phyloP scores from a whole-genome alignment of 2,888 invertebrate species.

The Cheilosia urbana region DNA sequence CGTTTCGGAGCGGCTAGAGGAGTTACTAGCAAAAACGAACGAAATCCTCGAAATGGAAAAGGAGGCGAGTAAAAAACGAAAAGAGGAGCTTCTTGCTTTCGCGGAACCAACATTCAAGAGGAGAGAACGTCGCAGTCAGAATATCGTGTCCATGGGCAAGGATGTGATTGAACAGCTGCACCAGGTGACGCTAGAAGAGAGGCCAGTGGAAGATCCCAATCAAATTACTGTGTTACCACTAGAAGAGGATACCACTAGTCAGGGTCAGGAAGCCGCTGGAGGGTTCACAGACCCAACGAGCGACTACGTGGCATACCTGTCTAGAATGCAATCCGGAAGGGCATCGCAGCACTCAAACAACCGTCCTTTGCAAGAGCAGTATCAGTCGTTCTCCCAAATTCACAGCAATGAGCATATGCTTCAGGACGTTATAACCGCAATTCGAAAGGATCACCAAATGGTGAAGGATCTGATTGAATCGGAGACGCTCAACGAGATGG shows the following conservation, averaged over 20 bases:
- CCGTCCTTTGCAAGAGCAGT: constrained; percentile 56
- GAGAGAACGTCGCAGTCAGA: constrained; percentile 55
- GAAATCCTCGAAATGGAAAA: constrained; percentile 82
- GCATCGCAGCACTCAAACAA: constrained; percentile 76
- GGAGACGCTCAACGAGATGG: constrained; percentile 79
- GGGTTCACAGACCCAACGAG: constrained; percentile 28
- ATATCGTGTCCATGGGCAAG: constrained; percentile 49
- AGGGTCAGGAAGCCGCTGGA: constrained; percentile 55
- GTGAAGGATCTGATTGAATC: constrained; percentile 77
- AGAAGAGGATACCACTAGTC: constrained; percentile 13
- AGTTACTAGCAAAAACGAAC: constrained; percentile 81
- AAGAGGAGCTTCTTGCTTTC: constrained; percentile 63
- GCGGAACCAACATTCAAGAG: constrained; percentile 68
- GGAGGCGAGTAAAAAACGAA: constrained; percentile 75
- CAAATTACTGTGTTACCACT: constrained; percentile 64
- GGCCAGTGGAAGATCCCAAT: constrained; percentile 47
- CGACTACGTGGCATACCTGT: constrained; percentile 54
- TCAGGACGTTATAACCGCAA: constrained; percentile 80
- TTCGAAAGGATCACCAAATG: constrained; percentile 79
- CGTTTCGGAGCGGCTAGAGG: constrained; percentile 81
- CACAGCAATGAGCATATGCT: constrained; percentile 79
- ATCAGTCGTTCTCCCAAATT: constrained; percentile 77
- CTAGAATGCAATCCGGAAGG: constrained; percentile 76
- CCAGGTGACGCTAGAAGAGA: constrained; percentile 53
- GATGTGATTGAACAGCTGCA: constrained; percentile 69